A percentile compares a stretch with the other conserved stretches of the same genome.
Conservation (phyloP, 2,888 invertebrate species). For the Caenorhabditis zanzibari region DNA sequence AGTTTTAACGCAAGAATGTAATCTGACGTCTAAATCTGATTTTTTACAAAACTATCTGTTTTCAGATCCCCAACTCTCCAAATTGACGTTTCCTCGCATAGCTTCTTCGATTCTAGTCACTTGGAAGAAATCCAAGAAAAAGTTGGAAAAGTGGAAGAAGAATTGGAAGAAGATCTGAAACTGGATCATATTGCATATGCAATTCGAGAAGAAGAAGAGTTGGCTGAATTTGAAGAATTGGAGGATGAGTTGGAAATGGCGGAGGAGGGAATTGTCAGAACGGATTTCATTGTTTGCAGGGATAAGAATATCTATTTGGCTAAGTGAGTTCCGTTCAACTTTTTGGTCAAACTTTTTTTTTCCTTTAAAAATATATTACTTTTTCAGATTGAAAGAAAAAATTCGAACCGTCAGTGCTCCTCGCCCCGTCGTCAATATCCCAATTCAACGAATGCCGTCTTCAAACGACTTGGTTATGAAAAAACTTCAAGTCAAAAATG, state of each 20-base stretch:
- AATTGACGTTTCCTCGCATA: constrained; percentile 35
- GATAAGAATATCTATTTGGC: constrained; percentile 70
- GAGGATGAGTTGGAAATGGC: constrained; percentile 71
- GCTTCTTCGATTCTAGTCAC: constrained; percentile 47
- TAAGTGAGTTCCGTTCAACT: constrained; percentile 65
- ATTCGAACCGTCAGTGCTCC: constrained; percentile 41
- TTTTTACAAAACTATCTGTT: background rate
- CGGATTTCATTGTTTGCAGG: constrained; percentile 66
- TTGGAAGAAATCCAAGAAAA: constrained; percentile 44
- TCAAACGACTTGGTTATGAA: constrained; percentile 76
- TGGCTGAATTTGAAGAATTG: constrained; percentile 72
- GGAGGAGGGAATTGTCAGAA: constrained; percentile 68
- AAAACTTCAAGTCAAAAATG: constrained; percentile 73
- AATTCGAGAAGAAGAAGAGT: constrained; percentile 66
- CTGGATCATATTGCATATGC: constrained; percentile 62
- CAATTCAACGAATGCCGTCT: constrained; percentile 67
- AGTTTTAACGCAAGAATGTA: background rate
- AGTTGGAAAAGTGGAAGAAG: constrained; percentile 46
- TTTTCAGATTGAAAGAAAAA: constrained; percentile 67
- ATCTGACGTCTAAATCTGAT: background rate
- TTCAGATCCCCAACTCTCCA: constrained; percentile 44
- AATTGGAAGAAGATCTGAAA: constrained; percentile 53
- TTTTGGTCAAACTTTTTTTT: background rate
- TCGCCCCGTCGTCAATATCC: constrained; percentile 60
- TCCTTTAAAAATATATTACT: background rate